phyloP scores from a whole-genome alignment of 2,113 vertebrate genomes.

The Cynopterus brachyotis region DNA sequence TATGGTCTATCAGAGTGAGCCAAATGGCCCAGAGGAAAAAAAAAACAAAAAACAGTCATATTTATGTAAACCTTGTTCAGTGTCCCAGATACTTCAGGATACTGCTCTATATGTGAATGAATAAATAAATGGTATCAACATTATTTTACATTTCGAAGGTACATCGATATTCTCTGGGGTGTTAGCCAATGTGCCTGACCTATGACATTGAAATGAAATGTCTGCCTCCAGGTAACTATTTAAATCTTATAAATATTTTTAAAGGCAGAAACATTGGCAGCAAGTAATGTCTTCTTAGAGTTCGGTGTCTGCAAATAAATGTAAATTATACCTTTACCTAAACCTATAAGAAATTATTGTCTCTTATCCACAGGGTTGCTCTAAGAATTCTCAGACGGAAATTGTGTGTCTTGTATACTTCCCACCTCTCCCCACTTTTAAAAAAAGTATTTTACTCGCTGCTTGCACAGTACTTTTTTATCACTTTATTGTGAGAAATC shows the following conservation, averaged over 20 bases:
- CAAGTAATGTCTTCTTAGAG: conserved; percentile 72
- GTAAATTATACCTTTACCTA: conserved; percentile 75
- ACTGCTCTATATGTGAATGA: conserved; percentile 66
- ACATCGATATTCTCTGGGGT: conserved; percentile 59
- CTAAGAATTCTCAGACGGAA: conserved; percentile 19
- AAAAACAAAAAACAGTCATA: conserved; percentile 69
- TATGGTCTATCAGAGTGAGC: conserved; percentile 73
- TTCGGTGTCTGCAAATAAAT: conserved; percentile 68
- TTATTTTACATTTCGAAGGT: conserved; percentile 71
- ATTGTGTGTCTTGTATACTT: not conserved
- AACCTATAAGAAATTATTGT: conserved; percentile 56
- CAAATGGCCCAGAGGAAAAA: conserved; percentile 73
- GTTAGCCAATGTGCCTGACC: conserved; percentile 60
- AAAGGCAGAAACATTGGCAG: conserved; percentile 53
- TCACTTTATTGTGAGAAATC: conserved; percentile 58
- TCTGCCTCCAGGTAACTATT: conserved; percentile 66
- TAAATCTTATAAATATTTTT: conserved; percentile 70
- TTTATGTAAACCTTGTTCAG: conserved; percentile 78
- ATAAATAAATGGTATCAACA: conserved; percentile 71
- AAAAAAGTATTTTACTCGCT: not conserved
- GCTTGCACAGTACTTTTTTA: conserved; percentile 38
- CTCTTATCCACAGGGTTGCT: not conserved
- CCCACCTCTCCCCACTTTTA: not conserved
- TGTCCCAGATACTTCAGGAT: conserved; percentile 74
- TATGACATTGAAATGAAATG: conserved; percentile 67